Evolutionary conservation across 2,888 invertebrate genomes (phyloP).

Genomic region (Acanthosepion esculentum): DNA sequence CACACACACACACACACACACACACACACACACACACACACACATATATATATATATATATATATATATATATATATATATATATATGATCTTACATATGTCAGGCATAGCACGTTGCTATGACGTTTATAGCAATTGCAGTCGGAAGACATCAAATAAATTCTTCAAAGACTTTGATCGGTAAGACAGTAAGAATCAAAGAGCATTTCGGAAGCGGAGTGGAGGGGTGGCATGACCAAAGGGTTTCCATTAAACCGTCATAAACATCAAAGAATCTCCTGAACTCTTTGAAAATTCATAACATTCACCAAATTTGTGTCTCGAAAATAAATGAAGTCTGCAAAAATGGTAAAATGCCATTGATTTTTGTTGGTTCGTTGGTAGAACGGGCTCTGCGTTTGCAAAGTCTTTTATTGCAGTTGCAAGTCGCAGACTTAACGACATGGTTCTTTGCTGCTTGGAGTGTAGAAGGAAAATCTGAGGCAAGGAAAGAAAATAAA

Average conservation of each 20-base stretch:
- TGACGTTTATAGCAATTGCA: background rate
- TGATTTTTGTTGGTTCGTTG: background rate
- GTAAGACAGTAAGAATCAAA: slow-evolving; percentile 33
- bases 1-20: background rate
- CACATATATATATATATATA: background rate
- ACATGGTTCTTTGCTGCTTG: no score
- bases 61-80: background rate
- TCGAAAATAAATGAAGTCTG: background rate
- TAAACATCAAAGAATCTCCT: background rate
- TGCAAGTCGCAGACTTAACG: background rate
- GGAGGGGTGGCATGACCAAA: background rate
- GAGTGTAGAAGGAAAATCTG: background rate
- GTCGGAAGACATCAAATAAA: background rate
- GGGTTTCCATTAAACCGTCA: background rate
- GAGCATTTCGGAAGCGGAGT: background rate
- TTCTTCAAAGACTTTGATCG: slow-evolving; percentile 4
- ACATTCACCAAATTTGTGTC: slow-evolving; percentile 14
- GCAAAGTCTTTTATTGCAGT: background rate
- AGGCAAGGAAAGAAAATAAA: no score
- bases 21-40: background rate
- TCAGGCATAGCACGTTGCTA: background rate
- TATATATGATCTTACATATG: background rate
- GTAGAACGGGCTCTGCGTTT: background rate
- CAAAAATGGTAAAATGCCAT: background rate
- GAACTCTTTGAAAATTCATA: slow-evolving; percentile 12